A percentile compares a stretch with the other conserved stretches of the same genome.
Evolutionary conservation across 2,888 invertebrate species (phyloP).

Genomic region (Cremastinae sp.): DNA sequence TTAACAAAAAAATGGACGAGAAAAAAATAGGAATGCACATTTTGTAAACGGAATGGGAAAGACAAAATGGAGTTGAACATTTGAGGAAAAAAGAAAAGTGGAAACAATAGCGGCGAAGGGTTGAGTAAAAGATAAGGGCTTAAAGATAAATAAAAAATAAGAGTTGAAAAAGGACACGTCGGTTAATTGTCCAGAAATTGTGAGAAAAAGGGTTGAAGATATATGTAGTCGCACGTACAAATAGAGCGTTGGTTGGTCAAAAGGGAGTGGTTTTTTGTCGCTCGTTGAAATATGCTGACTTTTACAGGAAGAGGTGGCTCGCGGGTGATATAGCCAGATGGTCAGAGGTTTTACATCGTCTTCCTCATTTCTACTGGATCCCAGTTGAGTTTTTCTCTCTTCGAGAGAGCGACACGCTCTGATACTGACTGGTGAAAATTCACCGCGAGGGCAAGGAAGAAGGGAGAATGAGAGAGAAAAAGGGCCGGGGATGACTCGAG

Average conservation of each 20-base stretch:
- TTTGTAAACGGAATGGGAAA: neutral
- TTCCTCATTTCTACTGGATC: neutral
- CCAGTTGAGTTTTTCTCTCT: neutral
- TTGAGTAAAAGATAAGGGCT: no score
- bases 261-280: conserved; percentile 37
- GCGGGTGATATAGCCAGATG: conserved; percentile 42
- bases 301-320: conserved; percentile 70
- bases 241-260: conserved; percentile 12
- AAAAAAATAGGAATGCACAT: neutral
- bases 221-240: neutral
- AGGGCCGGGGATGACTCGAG: conserved; percentile 48
- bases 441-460: conserved; percentile 1
- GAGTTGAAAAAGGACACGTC: conserved; percentile 11
- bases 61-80: conserved; percentile 26
- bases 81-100: no score
- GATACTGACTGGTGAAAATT: conserved; percentile 25
- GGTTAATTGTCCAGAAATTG: conserved; percentile 39
- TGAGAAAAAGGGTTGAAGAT: conserved; percentile 34
- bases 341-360: conserved; percentile 22
- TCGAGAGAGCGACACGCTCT: conserved; percentile 37
- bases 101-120: no score
- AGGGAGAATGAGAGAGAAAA: conserved; percentile 51
- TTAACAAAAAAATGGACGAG: neutral
- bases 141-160: neutral
- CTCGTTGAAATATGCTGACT: conserved; percentile 79